Evolutionary conservation across 1,140 invertebrate species (phyloP).

Genomic region (Galendromus occidentalis): DNA sequence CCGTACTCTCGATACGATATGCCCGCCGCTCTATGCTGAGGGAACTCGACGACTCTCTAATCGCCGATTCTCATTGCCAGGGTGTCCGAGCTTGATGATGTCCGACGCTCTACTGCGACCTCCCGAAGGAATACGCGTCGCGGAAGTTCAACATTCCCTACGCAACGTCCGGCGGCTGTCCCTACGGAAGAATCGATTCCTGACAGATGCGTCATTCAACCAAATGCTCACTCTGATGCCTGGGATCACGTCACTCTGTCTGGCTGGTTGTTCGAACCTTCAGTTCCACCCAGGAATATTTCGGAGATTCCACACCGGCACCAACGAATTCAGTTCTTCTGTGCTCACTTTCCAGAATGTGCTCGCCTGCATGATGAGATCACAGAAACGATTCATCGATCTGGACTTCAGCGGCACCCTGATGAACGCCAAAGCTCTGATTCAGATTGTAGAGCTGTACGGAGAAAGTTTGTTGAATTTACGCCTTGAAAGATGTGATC

Average conservation of each 20-base stretch:
- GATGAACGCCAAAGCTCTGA: slow-evolving; percentile 2
- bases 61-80: background rate
- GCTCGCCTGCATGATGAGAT: background rate
- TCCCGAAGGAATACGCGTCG: background rate
- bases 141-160: background rate
- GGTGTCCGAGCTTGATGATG: slow-evolving; percentile 7
- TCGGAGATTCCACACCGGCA: background rate
- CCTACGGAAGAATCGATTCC: background rate
- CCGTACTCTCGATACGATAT: no score
- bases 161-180: background rate
- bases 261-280: background rate
- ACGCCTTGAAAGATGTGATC: background rate
- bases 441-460: background rate
- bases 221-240: background rate
- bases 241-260: background rate
- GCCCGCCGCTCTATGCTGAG: no score
- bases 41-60: no score
- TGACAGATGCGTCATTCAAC: slow-evolving; percentile 3
- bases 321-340: background rate
- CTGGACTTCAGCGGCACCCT: background rate
- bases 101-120: background rate
- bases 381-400: background rate
- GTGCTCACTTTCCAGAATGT: slow-evolving; percentile 1
- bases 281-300: background rate
- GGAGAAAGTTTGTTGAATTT: background rate